Evolutionary conservation across 2,797 vertebrate species (phyloP), one percentile per base, ranked within the genome.

Genomic region (Falco berigora): DNA sequence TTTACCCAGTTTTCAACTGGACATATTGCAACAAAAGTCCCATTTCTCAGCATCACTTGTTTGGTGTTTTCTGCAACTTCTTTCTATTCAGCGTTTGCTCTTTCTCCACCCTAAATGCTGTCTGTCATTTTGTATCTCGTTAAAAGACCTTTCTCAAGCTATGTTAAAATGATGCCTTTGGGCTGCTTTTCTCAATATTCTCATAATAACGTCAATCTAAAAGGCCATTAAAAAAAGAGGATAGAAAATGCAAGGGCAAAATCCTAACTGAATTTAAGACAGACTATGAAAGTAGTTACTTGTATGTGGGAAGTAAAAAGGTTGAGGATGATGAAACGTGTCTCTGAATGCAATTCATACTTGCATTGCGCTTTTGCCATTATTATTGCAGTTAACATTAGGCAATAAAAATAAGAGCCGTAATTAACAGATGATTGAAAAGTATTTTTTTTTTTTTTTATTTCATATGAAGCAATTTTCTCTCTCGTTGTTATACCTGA

Each of bases 361-460:
- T 34, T 19, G 24, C 64, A 25, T 49, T 53, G 47, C 55, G 7
- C 64, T 85, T 81, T 59, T 80, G 74, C 82, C 83, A 14, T 36
- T 28, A 30, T 58, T 63, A 32, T 21, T 79, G 75, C 67, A 23
- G 40, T 46, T 27, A 34, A 10, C 1, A 2, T 83, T 66, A 24
- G 53, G 94, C 76, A 92, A 95, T 23, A 66, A n/a, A 67, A 81
- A 71, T 3, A 23, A 50, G 30, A 32, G 11, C 28, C 3, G 0
- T 27, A 75, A 93, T 92, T 88, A 93, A 9, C 56, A 56, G 76
- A 5, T 10, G 76, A 78, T 64, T 44, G 61, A 80, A 79, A 83
- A 86, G 28, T 20, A 2, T n/a, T 28, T 47, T 34, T 34, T 32
- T 38, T 32, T 8, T 9, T 50, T 55, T 61, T 20, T 25, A 85